Base-by-base conservation (phyloP, 2,113 vertebrate species). In the Sclerurus mexicanus region DNA sequence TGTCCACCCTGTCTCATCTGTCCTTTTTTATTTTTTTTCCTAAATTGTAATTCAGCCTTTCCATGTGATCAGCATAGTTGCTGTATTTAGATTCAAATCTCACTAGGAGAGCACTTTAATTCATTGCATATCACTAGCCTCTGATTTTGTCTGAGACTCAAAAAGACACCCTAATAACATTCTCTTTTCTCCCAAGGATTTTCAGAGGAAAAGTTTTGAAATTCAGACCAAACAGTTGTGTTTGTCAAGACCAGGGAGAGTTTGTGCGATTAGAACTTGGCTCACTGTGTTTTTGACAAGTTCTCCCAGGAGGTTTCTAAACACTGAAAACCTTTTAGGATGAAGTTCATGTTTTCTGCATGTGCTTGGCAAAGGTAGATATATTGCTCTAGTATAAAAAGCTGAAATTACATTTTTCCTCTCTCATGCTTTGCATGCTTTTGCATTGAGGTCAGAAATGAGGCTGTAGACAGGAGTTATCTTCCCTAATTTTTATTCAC, bases 391-490 rank as follows among this genome's bases (percentile, higher is more conserved):
- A 40, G 53, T 77, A 85, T 79, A 78, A 96, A 97, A 60, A 94
- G 90, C 94, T 97, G 95, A 98, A 97, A 94, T 86, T 95, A 95
- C 76, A 77, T 95, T 97, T 97, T 93, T 82, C 62, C 46, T 92
- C 67, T 85, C 58, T 87, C 56, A 47, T 31, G 27, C 44, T 82
- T 50, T 52, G 49, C 64, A 95, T 95, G 12, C 63, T 93, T 96
- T 84, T 94, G 66, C 53, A n/a, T 9, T 56, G 56, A 56, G 82
- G 35, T 96, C 93, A 96, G 86, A 91, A 10, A 93, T 47, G 60
- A 95, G 56, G 42, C 58, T 90, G 13, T 46, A 58, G 50, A 89
- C 74, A 68, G 95, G 55, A 95, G 83, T 96, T 95, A 92, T 95
- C 74, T 94, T 94, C 74, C 74, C 78, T 97, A 87, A 94, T 94